phyloP scores from a whole-genome alignment of 2,888 invertebrate species.

The Epistrophe eligans region DNA sequence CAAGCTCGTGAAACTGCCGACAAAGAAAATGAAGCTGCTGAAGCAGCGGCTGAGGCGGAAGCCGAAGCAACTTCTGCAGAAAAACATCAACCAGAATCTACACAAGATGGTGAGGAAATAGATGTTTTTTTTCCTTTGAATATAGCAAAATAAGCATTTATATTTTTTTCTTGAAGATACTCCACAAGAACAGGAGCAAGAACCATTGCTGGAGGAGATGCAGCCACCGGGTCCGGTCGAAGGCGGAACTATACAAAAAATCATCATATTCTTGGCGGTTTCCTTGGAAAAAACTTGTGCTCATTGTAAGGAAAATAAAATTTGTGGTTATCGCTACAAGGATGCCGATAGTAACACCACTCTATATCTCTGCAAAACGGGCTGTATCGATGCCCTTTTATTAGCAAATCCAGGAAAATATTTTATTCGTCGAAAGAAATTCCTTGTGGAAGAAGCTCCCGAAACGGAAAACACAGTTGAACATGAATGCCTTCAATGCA shows the following conservation, averaged over 20 bases:
- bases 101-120: slow-evolving; percentile 79
- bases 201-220: slow-evolving; percentile 84
- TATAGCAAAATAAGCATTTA: neutral
- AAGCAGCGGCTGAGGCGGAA: slow-evolving; percentile 25
- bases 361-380: slow-evolving; percentile 85
- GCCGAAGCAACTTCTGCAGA: slow-evolving; percentile 34
- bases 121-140: neutral
- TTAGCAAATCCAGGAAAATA: slow-evolving; percentile 86
- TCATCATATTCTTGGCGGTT: slow-evolving; percentile 82
- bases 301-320: slow-evolving; percentile 80
- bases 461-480: slow-evolving; percentile 78
- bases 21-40: slow-evolving; percentile 77
- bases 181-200: slow-evolving; percentile 80
- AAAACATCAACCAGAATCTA: slow-evolving; percentile 72
- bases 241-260: slow-evolving; percentile 80
- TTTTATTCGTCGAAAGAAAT: slow-evolving; percentile 85
- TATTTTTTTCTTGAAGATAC: slow-evolving; percentile 82
- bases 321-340: slow-evolving; percentile 81
- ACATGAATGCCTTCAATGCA: slow-evolving; percentile 85
- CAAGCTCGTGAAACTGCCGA: slow-evolving; percentile 82
- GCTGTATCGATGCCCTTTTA: slow-evolving; percentile 85
- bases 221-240: slow-evolving; percentile 79
- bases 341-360: slow-evolving; percentile 84
- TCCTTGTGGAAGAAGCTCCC: slow-evolving; percentile 84
- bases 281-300: slow-evolving; percentile 79